Evolutionary conservation across 1,140 invertebrate genomes (phyloP).

Genomic region (Drosophila carrolli): DNA sequence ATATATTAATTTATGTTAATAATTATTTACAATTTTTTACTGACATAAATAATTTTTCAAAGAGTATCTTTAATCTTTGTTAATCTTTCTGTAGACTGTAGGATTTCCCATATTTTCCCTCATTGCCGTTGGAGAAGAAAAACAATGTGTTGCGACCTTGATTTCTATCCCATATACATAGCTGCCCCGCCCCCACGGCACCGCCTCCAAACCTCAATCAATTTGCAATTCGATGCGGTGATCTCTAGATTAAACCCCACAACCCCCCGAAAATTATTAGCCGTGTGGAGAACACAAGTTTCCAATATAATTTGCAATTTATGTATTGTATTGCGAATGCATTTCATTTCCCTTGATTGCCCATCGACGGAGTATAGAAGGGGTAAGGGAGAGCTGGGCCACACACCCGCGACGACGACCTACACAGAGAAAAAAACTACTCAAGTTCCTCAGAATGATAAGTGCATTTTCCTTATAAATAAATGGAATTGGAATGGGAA

Average conservation of each 20-base stretch:
- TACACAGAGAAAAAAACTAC: not conserved
- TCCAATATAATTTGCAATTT: conserved; percentile 64
- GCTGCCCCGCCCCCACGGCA: not conserved
- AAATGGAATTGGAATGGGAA: too few relatives aligned
- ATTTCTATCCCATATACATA: conserved; percentile 3
- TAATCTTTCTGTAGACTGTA: not conserved
- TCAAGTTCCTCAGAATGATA: too few relatives aligned
- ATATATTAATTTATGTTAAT: not conserved
- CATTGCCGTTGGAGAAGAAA: conserved; percentile 4
- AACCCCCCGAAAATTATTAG: conserved; percentile 12
- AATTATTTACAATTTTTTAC: too few relatives aligned
- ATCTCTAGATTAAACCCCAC: conserved; percentile 21
- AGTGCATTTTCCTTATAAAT: too few relatives aligned
- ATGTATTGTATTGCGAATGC: conserved; percentile 53
- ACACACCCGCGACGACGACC: conserved; percentile 4
- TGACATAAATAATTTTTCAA: too few relatives aligned
- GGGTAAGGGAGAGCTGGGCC: not conserved
- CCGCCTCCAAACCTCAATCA: conserved; percentile 13
- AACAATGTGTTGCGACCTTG: conserved; percentile 15
- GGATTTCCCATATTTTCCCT: not conserved
- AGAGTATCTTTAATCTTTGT: too few relatives aligned
- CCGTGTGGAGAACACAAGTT: conserved; percentile 16
- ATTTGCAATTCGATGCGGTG: conserved; percentile 67
- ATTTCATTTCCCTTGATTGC: conserved; percentile 38
- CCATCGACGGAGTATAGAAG: not conserved